Evolutionary conservation across 2,113 vertebrate species (phyloP).

Genomic region (Sterrhoptilus dennistouni): DNA sequence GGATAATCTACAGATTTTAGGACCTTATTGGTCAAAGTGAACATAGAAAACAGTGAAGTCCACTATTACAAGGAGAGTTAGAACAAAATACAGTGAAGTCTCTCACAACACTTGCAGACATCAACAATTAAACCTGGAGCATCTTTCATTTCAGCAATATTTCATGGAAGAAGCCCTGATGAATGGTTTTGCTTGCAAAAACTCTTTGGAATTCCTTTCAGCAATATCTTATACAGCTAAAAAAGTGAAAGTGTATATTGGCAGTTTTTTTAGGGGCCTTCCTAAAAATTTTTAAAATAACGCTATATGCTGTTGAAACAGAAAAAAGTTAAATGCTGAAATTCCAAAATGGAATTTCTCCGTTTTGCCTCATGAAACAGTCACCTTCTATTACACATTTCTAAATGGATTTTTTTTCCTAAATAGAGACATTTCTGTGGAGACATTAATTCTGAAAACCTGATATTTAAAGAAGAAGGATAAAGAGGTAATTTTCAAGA

Average conservation of each 20-base stretch:
- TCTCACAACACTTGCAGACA: not conserved
- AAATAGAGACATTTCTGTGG: not conserved
- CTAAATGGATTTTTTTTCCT: not conserved
- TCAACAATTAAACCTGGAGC: not conserved
- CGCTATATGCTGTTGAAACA: not conserved
- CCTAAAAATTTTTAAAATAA: not conserved
- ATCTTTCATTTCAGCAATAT: not conserved
- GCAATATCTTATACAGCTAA: not conserved
- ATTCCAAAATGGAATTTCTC: not conserved
- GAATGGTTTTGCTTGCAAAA: not conserved
- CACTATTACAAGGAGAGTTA: not conserved
- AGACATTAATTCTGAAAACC: not conserved
- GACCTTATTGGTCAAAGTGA: not conserved
- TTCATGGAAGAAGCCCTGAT: not conserved
- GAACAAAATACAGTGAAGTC: not conserved
- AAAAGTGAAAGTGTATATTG: not conserved
- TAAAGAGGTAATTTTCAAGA: not conserved
- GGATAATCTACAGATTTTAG: not conserved
- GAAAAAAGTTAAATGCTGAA: not conserved
- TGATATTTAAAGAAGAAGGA: not conserved
- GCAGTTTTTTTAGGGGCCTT: not conserved
- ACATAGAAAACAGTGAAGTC: not conserved
- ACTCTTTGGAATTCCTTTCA: not conserved
- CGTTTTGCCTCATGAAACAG: not conserved
- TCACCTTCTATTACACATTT: not conserved